Evolutionary conservation across 2,797 vertebrate species (phyloP), one percentile per base, ranked within the genome.

Genomic region (Sebastolobus alascanus): DNA sequence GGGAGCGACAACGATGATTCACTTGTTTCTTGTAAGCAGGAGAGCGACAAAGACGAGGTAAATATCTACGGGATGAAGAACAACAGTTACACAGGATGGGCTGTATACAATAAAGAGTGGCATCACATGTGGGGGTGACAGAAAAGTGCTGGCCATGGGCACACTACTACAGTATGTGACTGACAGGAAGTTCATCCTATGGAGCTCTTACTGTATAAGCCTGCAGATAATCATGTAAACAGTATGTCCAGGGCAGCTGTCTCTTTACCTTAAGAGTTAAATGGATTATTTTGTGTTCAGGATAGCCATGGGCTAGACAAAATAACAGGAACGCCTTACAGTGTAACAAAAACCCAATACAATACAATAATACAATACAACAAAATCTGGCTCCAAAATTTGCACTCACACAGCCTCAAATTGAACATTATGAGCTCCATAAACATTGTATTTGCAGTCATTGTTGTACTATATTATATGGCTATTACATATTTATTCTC

Each of bases 1-100:
- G 81, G 75, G 74, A 82, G 87, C 37, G 22, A 75, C 85, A 54
- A 65, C 25, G 87, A 93, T 90, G 91, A 93, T 90, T 92, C 90
- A 92, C 79, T 85, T 84, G 83, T 80, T 77, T 80, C 83, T 69
- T 70, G 69, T 73, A 79, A 89, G 82, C 82, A 77, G 82, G 65
- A 83, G 80, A 82, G 63, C 40, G n/a, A 68, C 46, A 68, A 60
- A 69, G 54, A 68, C 81, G 75, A 90, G 75, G 82, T 78, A 82
- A 77, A 82, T 68, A 84, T 82, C 71, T 64, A 20, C 31, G 4
- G 60, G 68, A 63, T 68, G 35, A 73, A 84, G 40, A 72, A 40
- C 6, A 66, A 54, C 58, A 80, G 55, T 33, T 61, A 12, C 38
- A 79, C 11, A 74, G 73, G 25, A 58, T 67, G 55, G 50, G 38